Evolutionary conservation across 2,797 vertebrate genomes (phyloP).

Genomic region (Arrhamphus sclerolepis): DNA sequence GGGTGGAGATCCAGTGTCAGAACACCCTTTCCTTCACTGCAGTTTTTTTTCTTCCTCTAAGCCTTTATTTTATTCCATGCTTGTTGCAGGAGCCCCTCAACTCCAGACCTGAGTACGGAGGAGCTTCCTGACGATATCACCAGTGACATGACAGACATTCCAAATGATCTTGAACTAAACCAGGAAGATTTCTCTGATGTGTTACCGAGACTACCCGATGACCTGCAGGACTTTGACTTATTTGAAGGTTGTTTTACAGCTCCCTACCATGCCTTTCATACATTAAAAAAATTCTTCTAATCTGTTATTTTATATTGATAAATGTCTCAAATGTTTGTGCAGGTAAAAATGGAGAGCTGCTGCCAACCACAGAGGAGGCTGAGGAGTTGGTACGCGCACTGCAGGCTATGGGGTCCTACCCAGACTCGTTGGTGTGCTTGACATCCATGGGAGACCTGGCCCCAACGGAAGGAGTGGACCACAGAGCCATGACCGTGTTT

Average conservation of each 20-base stretch:
- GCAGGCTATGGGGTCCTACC: conserved; percentile 93
- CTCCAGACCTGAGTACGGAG: conserved; percentile 95
- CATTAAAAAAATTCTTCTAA: neutral
- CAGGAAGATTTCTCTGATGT: conserved; percentile 99
- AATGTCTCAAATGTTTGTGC: conserved; percentile 41
- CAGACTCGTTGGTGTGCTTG: conserved; percentile 94
- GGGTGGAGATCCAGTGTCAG: conserved; percentile 14
- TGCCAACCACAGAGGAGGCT: conserved; percentile 98
- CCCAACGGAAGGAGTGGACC: conserved; percentile 89
- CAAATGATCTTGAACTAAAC: conserved; percentile 97
- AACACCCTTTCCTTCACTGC: neutral
- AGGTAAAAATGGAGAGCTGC: conserved; percentile 98
- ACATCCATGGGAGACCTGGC: conserved; percentile 94
- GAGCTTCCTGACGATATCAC: conserved; percentile 99
- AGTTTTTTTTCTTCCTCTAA: conserved; percentile 15
- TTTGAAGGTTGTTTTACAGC: conserved; percentile 89
- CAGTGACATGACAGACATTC: conserved; percentile 99
- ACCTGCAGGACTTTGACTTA: conserved; percentile 98
- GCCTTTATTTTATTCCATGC: neutral
- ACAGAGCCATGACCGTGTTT: conserved; percentile 91
- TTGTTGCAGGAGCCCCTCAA: conserved; percentile 89
- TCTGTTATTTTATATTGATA: conserved; percentile 3
- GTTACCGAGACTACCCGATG: conserved; percentile 93
- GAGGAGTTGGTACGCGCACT: conserved; percentile 97
- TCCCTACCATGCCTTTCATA: neutral